These are phyloP conservation scores for Julus scandinavius DNA, from an alignment of 2,888 invertebrate genomes.

Conservation along the genomic window DNA sequence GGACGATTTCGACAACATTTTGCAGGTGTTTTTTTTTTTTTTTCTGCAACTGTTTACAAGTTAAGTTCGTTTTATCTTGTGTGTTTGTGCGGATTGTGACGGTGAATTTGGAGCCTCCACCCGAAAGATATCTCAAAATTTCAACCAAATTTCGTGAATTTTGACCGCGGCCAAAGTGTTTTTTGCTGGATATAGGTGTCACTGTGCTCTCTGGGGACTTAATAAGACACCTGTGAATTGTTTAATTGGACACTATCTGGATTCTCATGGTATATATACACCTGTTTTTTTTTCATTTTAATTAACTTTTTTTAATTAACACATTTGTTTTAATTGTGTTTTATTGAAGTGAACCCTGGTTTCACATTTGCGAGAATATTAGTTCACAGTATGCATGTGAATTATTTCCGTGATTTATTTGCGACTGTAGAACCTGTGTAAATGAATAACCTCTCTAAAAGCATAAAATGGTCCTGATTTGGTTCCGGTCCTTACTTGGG, in stretches of 20 bases:
- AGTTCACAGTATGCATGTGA: no score
- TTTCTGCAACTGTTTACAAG: background rate
- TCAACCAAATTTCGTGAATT: background rate
- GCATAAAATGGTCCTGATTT: no score
- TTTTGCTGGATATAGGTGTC: background rate
- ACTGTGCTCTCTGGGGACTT: background rate
- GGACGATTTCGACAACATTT: conserved; percentile 19
- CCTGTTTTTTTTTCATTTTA: background rate
- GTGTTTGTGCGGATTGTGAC: background rate
- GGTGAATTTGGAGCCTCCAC: background rate
- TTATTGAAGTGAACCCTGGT: no score
- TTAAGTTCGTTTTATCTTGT: background rate
- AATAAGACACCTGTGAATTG: no score
- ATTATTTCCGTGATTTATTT: no score
- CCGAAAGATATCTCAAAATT: background rate
- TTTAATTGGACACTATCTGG: no score
- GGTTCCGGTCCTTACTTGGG: no score
- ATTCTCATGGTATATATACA: background rate
- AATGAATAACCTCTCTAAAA: no score
- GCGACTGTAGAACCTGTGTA: no score
- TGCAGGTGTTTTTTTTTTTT: background rate
- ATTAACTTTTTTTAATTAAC: background rate
- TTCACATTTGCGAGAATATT: no score
- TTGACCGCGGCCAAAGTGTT: background rate
- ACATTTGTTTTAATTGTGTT: no score